Conservation (phyloP, 53 echinoderm and acorn worm species). For the Luidia sarsii region DNA sequence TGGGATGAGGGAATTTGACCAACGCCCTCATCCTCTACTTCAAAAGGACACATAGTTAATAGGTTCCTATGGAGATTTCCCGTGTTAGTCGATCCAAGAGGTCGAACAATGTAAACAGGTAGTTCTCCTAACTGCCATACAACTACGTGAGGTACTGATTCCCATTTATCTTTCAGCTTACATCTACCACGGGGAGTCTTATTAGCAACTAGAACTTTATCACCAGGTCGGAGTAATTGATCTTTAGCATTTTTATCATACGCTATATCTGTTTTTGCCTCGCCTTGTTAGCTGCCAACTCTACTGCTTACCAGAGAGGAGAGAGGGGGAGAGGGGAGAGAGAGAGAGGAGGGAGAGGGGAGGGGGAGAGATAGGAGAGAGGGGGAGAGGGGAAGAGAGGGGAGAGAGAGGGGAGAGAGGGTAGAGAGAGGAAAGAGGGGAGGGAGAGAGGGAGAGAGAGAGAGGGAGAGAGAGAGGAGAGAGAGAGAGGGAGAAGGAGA, state of each 20-base stretch:
- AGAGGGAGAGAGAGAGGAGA: no score
- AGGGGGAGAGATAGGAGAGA: no score
- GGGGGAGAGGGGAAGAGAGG: no score
- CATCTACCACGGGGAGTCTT: neutral
- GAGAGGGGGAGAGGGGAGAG: no score
- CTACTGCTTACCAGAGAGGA: no score
- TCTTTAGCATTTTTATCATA: slow-evolving; percentile 18
- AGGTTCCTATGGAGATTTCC: neutral
- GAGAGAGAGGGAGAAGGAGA: no score
- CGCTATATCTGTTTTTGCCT: neutral
- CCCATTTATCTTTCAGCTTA: slow-evolving; percentile 33
- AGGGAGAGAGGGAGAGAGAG: no score
- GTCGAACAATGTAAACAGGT: neutral
- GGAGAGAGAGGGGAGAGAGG: no score
- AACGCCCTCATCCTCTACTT: neutral
- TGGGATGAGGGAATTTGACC: neutral
- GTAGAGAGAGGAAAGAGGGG: no score
- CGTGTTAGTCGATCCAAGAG: neutral
- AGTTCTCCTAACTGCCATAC: neutral
- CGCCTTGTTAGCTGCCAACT: neutral
- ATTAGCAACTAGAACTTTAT: slow-evolving; percentile 9
- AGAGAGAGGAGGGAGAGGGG: no score
- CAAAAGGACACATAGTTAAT: neutral
- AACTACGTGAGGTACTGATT: neutral
- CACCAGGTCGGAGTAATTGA: neutral